phyloP scores from a whole-genome alignment of 2,888 invertebrate species.

The Drosophila monieri region DNA sequence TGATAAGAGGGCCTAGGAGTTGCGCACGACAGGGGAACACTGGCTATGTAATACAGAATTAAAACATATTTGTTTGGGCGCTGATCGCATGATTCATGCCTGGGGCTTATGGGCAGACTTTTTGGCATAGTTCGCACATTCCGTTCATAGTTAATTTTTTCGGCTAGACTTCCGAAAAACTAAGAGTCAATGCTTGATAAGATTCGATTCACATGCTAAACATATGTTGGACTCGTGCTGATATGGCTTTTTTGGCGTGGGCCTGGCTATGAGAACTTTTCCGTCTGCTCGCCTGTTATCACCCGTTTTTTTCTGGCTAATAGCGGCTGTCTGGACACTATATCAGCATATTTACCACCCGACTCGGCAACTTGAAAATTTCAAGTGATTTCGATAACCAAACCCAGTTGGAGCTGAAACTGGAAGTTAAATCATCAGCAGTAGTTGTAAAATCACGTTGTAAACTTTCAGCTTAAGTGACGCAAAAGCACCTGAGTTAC shows the following conservation, averaged over 20 bases:
- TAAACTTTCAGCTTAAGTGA: constrained; percentile 19
- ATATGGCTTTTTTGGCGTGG: constrained; percentile 15
- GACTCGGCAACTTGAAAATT: constrained; percentile 14
- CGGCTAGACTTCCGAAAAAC: constrained; percentile 49
- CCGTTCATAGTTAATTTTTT: constrained; percentile 30
- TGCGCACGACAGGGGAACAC: constrained; percentile 48
- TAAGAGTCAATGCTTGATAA: constrained; percentile 63
- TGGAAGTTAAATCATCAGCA: background rate
- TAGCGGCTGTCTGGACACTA: constrained; percentile 19
- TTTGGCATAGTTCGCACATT: constrained; percentile 37
- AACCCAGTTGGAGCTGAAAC: constrained; percentile 12
- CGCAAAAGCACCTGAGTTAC: constrained; percentile 28
- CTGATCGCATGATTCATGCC: constrained; percentile 15
- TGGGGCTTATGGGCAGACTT: constrained; percentile 34
- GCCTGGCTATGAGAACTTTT: constrained; percentile 28
- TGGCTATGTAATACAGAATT: constrained; percentile 3
- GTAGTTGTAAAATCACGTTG: constrained; percentile 14
- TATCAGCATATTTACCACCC: constrained; percentile 27
- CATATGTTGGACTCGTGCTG: constrained; percentile 38
- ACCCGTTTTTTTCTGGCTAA: constrained; percentile 17
- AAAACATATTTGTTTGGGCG: constrained; percentile 29
- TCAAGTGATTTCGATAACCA: constrained; percentile 1
- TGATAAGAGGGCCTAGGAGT: constrained; percentile 56
- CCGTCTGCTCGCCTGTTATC: constrained; percentile 21
- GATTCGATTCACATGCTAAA: constrained; percentile 19